These are phyloP conservation scores for Chrysolina haemoptera DNA, from an alignment of 2,888 invertebrate genomes.

Conservation along the genomic window DNA sequence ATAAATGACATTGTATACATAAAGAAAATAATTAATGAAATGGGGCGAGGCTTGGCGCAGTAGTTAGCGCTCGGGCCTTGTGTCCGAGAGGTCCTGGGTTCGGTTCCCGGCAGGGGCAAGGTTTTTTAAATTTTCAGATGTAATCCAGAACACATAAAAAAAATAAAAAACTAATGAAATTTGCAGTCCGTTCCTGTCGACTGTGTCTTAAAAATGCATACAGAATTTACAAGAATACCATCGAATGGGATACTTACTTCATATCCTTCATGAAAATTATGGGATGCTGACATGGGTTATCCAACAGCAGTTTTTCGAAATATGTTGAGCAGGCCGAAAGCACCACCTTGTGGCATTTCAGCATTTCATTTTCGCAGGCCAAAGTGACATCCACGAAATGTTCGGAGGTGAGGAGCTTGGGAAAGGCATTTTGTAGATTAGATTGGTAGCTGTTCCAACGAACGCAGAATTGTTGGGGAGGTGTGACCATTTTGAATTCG, in stretches of 20 bases:
- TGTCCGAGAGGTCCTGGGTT: too few species aligned
- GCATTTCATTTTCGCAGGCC: conserved; percentile 88
- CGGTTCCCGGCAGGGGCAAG: too few species aligned
- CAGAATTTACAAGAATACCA: too few species aligned
- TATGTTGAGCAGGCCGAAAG: conserved; percentile 89
- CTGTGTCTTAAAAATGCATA: too few species aligned
- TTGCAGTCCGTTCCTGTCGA: too few species aligned
- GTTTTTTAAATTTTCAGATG: too few species aligned
- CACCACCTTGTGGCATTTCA: conserved; percentile 90
- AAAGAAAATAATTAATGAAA: too few species aligned
- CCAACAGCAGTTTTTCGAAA: conserved; percentile 83
- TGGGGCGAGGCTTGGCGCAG: too few species aligned
- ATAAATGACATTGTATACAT: too few species aligned
- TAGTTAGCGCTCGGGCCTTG: too few species aligned
- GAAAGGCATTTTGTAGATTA: conserved; percentile 84
- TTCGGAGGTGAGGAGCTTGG: conserved; percentile 82
- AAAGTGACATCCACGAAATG: conserved; percentile 91
- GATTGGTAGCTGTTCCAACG: conserved; percentile 89
- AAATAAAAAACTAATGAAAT: too few species aligned
- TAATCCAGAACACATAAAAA: too few species aligned
- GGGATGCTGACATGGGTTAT: conserved; percentile 90
- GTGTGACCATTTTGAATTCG: conserved; percentile 54
- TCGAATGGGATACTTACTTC: conserved; percentile 70
- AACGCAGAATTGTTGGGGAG: conserved; percentile 81
- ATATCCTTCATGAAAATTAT: conserved; percentile 89